A percentile compares a stretch with the other conserved stretches of the same genome.
Evolutionary conservation across 2,888 invertebrate species (phyloP).

Genomic region (Rhimphoctona megacephalus): DNA sequence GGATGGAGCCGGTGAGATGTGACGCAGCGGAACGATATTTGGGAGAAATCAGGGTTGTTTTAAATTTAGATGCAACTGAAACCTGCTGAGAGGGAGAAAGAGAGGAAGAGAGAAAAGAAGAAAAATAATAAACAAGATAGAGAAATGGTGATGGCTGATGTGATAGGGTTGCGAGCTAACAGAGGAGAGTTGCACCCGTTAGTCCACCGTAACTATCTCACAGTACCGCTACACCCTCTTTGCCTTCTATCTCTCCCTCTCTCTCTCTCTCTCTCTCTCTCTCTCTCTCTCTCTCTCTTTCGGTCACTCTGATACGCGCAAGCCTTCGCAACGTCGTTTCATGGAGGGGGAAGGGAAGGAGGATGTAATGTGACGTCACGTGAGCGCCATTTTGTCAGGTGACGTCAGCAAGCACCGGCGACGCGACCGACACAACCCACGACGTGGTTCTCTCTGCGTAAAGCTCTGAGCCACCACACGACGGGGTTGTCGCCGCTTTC

Average conservation of each 20-base stretch:
- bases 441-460: constrained; percentile 68
- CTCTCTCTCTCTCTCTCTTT: constrained; percentile 49
- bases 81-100: constrained; percentile 11
- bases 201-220: constrained; percentile 58
- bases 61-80: constrained; percentile 18
- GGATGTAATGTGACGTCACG: constrained; percentile 83
- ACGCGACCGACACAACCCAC: constrained; percentile 76
- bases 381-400: constrained; percentile 85
- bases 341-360: constrained; percentile 49
- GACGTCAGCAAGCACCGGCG: constrained; percentile 84
- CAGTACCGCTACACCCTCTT: constrained; percentile 39
- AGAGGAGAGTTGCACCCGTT: constrained; percentile 49
- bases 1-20: background rate
- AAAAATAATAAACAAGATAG: constrained; percentile 19
- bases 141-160: constrained; percentile 30
- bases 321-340: constrained; percentile 68
- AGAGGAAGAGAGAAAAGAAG: constrained; percentile 6
- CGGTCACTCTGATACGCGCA: constrained; percentile 66
- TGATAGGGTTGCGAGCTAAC: constrained; percentile 46
- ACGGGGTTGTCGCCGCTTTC: constrained; percentile 67
- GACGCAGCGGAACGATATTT: constrained; percentile 39
- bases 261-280: constrained; percentile 34
- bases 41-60: constrained; percentile 32
- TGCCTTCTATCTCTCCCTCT: constrained; percentile 54
- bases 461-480: constrained; percentile 56